These are phyloP conservation scores for Pseudobourletiella spinata DNA, from an alignment of 1,140 invertebrate species.

Conservation along the genomic window DNA sequence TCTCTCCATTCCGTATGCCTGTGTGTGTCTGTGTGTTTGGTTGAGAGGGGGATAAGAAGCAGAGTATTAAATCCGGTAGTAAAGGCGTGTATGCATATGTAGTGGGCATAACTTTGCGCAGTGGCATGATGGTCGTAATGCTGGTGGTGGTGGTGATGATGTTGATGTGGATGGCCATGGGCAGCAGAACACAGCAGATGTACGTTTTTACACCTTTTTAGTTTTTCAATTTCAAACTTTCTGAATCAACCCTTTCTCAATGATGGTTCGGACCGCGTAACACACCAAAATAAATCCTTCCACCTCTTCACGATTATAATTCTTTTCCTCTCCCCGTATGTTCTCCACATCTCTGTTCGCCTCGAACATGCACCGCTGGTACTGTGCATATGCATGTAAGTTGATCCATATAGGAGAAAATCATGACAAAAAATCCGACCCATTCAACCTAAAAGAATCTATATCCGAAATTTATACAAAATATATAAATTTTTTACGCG, in stretches of 20 bases:
- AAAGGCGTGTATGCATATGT: too few species aligned
- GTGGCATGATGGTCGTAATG: too few species aligned
- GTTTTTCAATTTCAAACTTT: constrained; percentile 13
- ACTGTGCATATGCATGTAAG: background rate
- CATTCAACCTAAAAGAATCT: background rate
- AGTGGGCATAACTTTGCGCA: too few species aligned
- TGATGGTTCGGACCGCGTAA: background rate
- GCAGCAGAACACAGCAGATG: constrained; percentile 4
- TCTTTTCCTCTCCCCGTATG: background rate
- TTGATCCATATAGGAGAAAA: background rate
- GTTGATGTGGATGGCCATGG: too few species aligned
- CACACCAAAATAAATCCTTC: background rate
- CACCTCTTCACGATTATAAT: background rate
- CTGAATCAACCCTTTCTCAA: constrained; percentile 11
- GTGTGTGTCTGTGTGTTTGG: too few species aligned
- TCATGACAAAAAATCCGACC: constrained; percentile 4
- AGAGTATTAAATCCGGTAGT: too few species aligned
- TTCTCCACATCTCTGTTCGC: background rate
- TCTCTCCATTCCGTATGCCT: too few species aligned
- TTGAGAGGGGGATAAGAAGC: too few species aligned
- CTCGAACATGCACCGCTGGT: too few species aligned
- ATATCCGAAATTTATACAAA: too few species aligned
- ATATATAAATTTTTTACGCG: too few species aligned
- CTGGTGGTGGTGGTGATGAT: too few species aligned
- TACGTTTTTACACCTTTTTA: constrained; percentile 17